A percentile compares a stretch with the other conserved stretches of the same genome.
Conservation (phyloP, 2,113 vertebrate species). For the Centropus unirufus region DNA sequence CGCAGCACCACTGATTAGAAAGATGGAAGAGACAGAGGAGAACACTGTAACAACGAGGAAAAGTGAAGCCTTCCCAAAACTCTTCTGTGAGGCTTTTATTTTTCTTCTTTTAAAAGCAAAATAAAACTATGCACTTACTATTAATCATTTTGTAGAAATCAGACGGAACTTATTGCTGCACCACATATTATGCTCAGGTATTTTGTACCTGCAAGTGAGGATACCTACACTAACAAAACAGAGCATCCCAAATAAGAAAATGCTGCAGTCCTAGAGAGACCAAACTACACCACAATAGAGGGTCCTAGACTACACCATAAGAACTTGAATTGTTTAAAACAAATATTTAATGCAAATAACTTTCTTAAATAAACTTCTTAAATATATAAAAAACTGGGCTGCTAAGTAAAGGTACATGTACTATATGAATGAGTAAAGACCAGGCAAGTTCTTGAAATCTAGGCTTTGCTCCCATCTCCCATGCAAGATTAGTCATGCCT, state of each 20-base stretch:
- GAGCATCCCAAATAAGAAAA: background rate
- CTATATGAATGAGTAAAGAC: background rate
- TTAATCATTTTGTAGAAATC: background rate
- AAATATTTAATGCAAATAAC: background rate
- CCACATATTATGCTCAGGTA: background rate
- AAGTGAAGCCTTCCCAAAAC: background rate
- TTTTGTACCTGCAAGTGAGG: background rate
- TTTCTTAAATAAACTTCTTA: background rate
- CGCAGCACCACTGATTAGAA: background rate
- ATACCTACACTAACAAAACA: background rate
- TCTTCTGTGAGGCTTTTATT: background rate
- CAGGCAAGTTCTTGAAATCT: background rate
- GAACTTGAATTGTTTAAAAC: background rate
- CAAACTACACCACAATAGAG: no score
- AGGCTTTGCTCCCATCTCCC: background rate
- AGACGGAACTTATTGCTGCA: background rate
- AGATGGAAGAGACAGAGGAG: background rate
- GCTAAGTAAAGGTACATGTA: background rate
- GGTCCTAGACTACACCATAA: background rate
- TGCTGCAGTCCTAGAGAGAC: background rate
- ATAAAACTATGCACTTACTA: background rate
- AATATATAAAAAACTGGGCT: background rate
- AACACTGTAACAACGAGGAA: fast-evolving
- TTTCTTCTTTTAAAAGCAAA: background rate
- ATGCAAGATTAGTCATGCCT: background rate